Percentiles rank a stretch among this genome's conserved stretches.
Conservation (phyloP, 2,888 invertebrate species). For the Esperia sulphurella region DNA sequence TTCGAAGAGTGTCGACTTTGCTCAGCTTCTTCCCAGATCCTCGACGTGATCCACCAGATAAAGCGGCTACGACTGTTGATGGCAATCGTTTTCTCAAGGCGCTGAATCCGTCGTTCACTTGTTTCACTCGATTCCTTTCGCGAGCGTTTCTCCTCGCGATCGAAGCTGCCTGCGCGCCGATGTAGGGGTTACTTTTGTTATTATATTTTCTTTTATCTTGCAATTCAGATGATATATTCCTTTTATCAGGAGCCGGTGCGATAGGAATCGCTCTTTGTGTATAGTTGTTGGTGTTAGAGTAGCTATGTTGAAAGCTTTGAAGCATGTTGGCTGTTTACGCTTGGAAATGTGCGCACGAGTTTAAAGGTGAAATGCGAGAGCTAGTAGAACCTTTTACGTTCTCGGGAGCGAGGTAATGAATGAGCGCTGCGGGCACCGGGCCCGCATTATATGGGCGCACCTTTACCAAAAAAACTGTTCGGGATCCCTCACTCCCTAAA, state of each 20-base stretch:
- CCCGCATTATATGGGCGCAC: constrained; percentile 58
- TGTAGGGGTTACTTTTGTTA: constrained; percentile 74
- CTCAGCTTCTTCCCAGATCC: constrained; percentile 91
- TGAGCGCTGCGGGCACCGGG: constrained; percentile 47
- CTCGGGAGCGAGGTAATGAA: constrained; percentile 52
- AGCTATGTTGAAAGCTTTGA: constrained; percentile 38
- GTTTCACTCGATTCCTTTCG: constrained; percentile 95
- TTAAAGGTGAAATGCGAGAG: constrained; percentile 18
- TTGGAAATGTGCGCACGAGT: constrained; percentile 24
- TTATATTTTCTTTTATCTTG: constrained; percentile 82
- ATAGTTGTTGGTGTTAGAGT: constrained; percentile 20
- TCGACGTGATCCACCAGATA: constrained; percentile 82
- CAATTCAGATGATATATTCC: constrained; percentile 40
- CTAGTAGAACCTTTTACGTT: constrained; percentile 37
- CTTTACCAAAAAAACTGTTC: constrained; percentile 61
- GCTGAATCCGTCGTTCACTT: constrained; percentile 95
- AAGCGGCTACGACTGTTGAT: constrained; percentile 84
- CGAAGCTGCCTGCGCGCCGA: constrained; percentile 86
- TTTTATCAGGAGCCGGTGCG: constrained; percentile 74
- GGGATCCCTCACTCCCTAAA: constrained; percentile 58
- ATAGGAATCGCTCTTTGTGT: constrained; percentile 65
- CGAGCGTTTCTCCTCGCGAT: constrained; percentile 95
- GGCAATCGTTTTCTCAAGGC: constrained; percentile 92
- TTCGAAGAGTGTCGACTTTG: constrained; percentile 93
- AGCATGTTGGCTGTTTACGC: constrained; percentile 33